Evolutionary conservation across 1,140 invertebrate genomes (phyloP), one percentile per base, ranked within the genome.

Genomic region (Camponotus floridanus): DNA sequence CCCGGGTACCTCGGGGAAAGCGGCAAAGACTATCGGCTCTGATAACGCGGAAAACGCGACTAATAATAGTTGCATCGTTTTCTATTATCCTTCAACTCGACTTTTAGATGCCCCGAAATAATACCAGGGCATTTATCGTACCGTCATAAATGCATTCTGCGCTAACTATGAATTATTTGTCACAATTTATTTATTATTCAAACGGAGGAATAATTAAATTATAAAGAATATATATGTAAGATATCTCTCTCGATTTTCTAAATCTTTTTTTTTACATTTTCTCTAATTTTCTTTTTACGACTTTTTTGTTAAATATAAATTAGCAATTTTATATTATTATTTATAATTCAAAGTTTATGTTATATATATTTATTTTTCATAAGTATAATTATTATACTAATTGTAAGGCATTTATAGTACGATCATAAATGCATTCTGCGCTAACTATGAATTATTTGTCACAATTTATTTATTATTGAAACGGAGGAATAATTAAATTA

Each of bases 1-100:
- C 78, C 36, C 21, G 45, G 73, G 70, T 87, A 61, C 89, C 89
- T 88, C 39, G 86, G 88, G 88, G 89, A 87, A 26, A 61, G 73
- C 33, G 13, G 13, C 45, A 39, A 51, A 74, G 79, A 18, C 68
- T 73, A 83, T 74, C 68, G 79, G 8, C 57, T 51, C 48, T 83
- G 79, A 83, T 83, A 83, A 83, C 55, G 79, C 26, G 79, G 36
- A 73, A 83, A 83, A 83, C 67, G 79, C 67, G 39, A 61, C 39
- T 73, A 51, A 51, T 71, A 67, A 73, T 74, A 83, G 61, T 26
- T 15, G 26, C 31, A n/a, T 61, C 55, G 68, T 51, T 85, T 65
- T 79, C 62, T 15, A 55, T 45, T 51, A 33, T 78, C 62, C 64
- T 64, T 9, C 71, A 15, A 51, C n/a, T 80, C 26, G 48, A 51